Percentiles rank a stretch among this genome's conserved stretches.
Evolutionary conservation across 2,113 vertebrate species (phyloP).

Genomic region (Antigone vipio): DNA sequence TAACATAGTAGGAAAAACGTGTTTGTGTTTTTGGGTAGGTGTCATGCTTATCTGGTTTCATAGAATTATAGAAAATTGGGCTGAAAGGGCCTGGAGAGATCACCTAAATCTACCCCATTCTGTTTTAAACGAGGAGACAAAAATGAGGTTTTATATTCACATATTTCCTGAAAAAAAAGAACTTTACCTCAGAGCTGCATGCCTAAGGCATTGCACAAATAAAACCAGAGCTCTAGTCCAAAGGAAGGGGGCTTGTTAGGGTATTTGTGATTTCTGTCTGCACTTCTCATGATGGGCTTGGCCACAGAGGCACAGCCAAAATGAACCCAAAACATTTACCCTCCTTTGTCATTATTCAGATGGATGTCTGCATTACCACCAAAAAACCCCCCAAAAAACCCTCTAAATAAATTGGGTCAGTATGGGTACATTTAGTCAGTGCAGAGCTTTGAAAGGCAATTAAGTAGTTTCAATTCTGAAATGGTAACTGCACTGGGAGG

Average conservation of each 20-base stretch:
- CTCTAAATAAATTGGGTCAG: neutral
- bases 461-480: neutral
- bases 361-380: neutral
- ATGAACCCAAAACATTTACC: neutral
- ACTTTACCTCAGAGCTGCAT: conserved; percentile 2
- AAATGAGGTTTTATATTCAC: neutral
- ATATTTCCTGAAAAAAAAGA: conserved; percentile 23
- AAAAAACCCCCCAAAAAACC: neutral
- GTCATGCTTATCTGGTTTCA: neutral
- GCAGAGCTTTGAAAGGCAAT: neutral
- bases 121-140: conserved; percentile 3
- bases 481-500: neutral
- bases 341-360: neutral
- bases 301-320: neutral
- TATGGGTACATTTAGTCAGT: neutral
- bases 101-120: neutral
- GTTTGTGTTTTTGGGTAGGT: neutral
- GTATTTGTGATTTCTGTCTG: neutral
- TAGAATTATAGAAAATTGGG: neutral
- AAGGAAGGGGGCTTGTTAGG: neutral
- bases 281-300: neutral
- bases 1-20: neutral
- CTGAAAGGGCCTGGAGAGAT: neutral
- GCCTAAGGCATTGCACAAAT: neutral
- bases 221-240: neutral